Percentiles rank a stretch among this genome's conserved stretches.
phyloP scores from a whole-genome alignment of 2,888 invertebrate genomes.

The Hesperia comma region DNA sequence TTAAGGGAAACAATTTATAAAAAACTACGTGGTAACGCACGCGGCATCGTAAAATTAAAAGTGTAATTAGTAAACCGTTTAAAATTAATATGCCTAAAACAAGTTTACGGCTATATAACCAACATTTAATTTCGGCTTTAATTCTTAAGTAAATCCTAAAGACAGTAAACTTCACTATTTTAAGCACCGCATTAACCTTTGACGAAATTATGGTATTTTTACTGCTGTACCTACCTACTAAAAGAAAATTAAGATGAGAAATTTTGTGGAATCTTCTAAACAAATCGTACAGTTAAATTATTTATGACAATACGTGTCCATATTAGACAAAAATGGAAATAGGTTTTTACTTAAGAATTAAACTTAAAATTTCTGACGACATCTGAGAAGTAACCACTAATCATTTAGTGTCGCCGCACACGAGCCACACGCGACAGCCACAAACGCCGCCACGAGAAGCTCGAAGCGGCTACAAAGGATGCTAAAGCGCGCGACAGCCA shows the following conservation, averaged over 20 bases:
- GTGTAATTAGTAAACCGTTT: slow-evolving; percentile 33
- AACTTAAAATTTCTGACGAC: too few relatives aligned
- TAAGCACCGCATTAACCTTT: not conserved
- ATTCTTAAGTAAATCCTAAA: slow-evolving; percentile 26
- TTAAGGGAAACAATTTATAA: slow-evolving; percentile 14
- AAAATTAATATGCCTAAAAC: slow-evolving; percentile 29
- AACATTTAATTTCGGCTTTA: slow-evolving; percentile 21
- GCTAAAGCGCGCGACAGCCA: too few relatives aligned
- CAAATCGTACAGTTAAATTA: too few relatives aligned
- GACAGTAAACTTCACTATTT: slow-evolving; percentile 4
- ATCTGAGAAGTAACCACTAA: too few relatives aligned
- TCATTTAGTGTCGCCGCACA: too few relatives aligned
- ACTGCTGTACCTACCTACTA: not conserved
- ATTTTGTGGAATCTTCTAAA: too few relatives aligned
- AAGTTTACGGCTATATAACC: slow-evolving; percentile 25
- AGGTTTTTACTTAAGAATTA: too few relatives aligned
- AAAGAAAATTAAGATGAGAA: not conserved
- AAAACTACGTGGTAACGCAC: not conserved
- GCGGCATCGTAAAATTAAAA: slow-evolving; percentile 27
- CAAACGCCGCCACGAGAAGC: too few relatives aligned
- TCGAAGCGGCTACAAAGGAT: too few relatives aligned
- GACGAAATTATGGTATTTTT: slow-evolving; percentile 2
- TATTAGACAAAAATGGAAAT: too few relatives aligned
- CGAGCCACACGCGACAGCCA: too few relatives aligned
- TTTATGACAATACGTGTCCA: too few relatives aligned